These are phyloP conservation scores for Macrocentrus cingulum DNA, from an alignment of 1,140 invertebrate species.

Conservation along the genomic window DNA sequence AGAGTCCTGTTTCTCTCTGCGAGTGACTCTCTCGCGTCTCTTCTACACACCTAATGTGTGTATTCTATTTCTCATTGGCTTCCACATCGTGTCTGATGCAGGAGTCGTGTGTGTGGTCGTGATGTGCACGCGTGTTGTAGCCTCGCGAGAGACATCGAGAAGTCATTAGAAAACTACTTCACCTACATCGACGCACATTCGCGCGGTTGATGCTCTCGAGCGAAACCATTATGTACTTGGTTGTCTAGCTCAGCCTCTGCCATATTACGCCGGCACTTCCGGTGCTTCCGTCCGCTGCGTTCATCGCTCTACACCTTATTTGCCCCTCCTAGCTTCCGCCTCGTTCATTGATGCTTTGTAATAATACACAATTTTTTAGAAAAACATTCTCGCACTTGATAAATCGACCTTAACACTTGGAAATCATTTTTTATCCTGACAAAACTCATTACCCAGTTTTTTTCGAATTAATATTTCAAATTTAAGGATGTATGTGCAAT, in stretches of 20 bases:
- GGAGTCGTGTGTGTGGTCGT: too few species aligned
- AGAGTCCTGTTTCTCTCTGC: constrained; percentile 1
- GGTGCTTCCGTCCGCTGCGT: constrained; percentile 23
- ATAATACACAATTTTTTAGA: too few species aligned
- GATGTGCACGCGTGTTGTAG: too few species aligned
- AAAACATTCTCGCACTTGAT: too few species aligned
- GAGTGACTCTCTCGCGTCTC: constrained; percentile 28
- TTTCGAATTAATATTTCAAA: too few species aligned
- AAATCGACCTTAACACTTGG: too few species aligned
- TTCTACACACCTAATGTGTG: constrained; percentile 21
- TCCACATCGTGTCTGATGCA: too few species aligned
- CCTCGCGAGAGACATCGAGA: constrained; percentile 13
- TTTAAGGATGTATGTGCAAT: too few species aligned
- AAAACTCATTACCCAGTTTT: too few species aligned
- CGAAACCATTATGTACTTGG: constrained; percentile 32
- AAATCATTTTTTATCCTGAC: too few species aligned
- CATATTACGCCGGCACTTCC: constrained; percentile 2
- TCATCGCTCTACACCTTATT: constrained; percentile 28
- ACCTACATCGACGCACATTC: constrained; percentile 24
- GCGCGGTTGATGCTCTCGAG: not conserved
- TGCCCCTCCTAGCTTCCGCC: not conserved
- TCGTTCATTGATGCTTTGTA: too few species aligned
- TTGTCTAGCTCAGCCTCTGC: constrained; percentile 31
- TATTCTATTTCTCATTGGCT: constrained; percentile 11
- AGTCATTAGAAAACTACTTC: constrained; percentile 32